Conservation (phyloP, 2,888 invertebrate species). For the Diogma glabrata region DNA sequence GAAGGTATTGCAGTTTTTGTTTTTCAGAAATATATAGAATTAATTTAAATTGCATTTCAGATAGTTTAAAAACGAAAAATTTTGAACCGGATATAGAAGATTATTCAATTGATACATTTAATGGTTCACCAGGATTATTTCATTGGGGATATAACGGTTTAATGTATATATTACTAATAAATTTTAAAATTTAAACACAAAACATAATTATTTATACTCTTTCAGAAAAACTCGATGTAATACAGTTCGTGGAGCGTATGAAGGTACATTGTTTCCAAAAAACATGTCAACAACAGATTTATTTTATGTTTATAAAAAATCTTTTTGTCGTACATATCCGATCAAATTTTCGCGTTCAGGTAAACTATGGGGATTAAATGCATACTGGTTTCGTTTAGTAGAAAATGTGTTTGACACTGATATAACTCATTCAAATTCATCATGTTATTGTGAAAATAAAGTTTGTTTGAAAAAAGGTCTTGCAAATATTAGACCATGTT, state of each 20-base stretch:
- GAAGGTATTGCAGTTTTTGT: too few species aligned
- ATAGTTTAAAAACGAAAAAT: constrained; percentile 20
- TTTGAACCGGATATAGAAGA: constrained; percentile 25
- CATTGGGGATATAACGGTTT: constrained; percentile 56
- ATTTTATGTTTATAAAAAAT: constrained; percentile 55
- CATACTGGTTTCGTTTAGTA: constrained; percentile 47
- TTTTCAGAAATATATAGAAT: too few species aligned
- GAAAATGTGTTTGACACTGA: constrained; percentile 46
- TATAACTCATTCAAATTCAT: constrained; percentile 44
- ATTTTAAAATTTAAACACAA: constrained; percentile 11
- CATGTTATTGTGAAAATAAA: constrained; percentile 48
- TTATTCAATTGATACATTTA: constrained; percentile 50
- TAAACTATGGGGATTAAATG: constrained; percentile 41
- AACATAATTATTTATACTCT: too few species aligned
- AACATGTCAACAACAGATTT: constrained; percentile 42
- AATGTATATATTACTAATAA: not conserved
- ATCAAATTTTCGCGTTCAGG: constrained; percentile 37
- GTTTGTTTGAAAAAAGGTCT: constrained; percentile 48
- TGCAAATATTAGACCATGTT: constrained; percentile 57
- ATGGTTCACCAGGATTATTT: constrained; percentile 50
- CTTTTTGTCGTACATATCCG: constrained; percentile 62
- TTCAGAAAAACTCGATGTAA: constrained; percentile 50
- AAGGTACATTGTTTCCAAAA: constrained; percentile 59
- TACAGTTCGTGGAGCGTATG: constrained; percentile 52
- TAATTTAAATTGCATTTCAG: too few species aligned